A percentile compares a stretch with the other conserved stretches of the same genome.
These are phyloP conservation scores for Rhagonycha lutea DNA, from an alignment of 2,888 invertebrate species.

Conservation along the genomic window DNA sequence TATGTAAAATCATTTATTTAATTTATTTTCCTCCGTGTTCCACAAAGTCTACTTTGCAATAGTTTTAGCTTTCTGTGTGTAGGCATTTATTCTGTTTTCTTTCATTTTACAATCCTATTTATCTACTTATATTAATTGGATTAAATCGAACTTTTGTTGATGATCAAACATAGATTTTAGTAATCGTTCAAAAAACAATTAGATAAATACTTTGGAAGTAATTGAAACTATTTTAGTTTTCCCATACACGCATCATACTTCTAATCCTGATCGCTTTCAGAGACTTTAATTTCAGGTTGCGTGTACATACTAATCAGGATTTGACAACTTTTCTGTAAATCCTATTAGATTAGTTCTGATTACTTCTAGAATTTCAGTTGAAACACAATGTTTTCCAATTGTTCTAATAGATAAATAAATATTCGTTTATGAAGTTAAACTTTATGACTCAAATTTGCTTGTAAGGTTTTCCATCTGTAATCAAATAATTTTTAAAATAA, in stretches of 20 bases:
- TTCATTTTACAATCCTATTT: background rate
- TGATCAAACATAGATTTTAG: background rate
- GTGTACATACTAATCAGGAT: constrained; percentile 15
- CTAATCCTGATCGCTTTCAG: constrained; percentile 3
- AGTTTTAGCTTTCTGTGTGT: background rate
- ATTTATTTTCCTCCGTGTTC: background rate
- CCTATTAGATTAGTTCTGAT: constrained; percentile 2
- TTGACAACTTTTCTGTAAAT: constrained; percentile 13
- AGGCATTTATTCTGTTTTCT: background rate
- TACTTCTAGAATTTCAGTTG: background rate
- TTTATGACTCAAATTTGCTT: background rate
- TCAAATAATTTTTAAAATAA: background rate
- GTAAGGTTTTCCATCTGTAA: background rate
- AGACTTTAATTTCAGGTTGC: constrained; percentile 3
- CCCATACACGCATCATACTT: background rate
- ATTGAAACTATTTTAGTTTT: background rate
- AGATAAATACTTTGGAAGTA: background rate
- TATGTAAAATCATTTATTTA: background rate
- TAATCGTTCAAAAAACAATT: background rate
- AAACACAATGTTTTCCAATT: background rate
- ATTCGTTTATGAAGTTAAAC: background rate
- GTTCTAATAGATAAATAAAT: background rate
- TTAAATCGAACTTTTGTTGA: background rate
- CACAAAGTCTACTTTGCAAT: background rate
- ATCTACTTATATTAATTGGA: background rate